A percentile compares a stretch with the other conserved stretches of the same genome.
Evolutionary conservation across 92 coral and sea anemone species (phyloP).

Genomic region (Heteractis magnifica): DNA sequence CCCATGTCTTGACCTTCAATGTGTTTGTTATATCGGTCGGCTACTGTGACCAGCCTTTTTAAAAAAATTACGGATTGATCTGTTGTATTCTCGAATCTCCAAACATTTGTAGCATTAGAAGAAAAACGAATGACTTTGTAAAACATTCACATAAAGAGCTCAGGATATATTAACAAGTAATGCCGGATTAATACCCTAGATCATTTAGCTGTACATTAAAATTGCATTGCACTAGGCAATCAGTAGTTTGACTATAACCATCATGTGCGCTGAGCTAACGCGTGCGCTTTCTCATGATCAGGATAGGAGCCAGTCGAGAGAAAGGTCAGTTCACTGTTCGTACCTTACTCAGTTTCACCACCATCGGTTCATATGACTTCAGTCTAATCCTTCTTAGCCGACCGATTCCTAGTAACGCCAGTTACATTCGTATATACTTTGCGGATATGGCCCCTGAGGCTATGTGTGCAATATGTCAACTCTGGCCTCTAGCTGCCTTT

Average conservation of each 20-base stretch:
- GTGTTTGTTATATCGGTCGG: background rate
- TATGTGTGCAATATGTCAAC: background rate
- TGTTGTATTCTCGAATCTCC: background rate
- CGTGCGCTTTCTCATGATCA: background rate
- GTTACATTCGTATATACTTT: background rate
- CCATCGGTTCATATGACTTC: background rate
- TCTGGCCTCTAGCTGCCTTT: background rate
- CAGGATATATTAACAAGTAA: constrained; percentile 7
- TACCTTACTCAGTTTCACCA: background rate
- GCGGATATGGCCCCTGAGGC: background rate
- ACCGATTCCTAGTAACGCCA: background rate
- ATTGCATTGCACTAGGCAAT: constrained; percentile 15
- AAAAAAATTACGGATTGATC: background rate
- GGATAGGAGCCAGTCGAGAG: background rate
- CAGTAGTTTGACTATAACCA: background rate
- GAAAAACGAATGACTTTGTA: background rate
- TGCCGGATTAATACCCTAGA: background rate
- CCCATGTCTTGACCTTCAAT: background rate
- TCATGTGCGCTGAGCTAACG: background rate
- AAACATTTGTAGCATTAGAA: background rate
- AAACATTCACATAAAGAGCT: constrained; percentile 4
- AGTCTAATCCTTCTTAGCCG: background rate
- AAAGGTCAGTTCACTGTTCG: background rate
- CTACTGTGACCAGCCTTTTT: background rate
- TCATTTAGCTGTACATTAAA: constrained; percentile 26